phyloP scores from a whole-genome alignment of 2,113 vertebrate species.

The Ifrita kowaldi region DNA sequence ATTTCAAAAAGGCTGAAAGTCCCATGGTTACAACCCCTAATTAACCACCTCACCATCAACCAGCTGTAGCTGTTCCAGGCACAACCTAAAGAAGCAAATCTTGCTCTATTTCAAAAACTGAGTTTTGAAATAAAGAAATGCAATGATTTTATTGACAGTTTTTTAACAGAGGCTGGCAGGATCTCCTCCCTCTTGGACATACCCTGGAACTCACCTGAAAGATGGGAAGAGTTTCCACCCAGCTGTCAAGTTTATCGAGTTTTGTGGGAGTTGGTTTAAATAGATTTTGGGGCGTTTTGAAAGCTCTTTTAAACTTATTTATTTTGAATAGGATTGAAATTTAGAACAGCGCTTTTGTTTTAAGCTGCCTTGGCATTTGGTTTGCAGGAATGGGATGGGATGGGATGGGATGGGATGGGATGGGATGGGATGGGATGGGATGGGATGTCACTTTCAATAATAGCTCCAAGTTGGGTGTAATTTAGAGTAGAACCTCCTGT shows the following conservation, averaged over 20 bases:
- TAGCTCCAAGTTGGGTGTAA: not conserved
- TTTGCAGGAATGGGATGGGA: not conserved
- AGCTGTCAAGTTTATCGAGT: not conserved
- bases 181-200: not conserved
- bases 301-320: not conserved
- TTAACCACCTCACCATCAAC: not conserved
- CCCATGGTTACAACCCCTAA: not conserved
- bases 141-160: not conserved
- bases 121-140: not conserved
- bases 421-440: not conserved
- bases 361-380: not conserved
- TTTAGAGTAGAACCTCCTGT: not conserved
- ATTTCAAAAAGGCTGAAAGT: not conserved
- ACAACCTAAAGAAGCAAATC: fast-evolving
- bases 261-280: not conserved
- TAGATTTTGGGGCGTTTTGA: not conserved
- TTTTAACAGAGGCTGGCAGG: not conserved
- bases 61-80: fast-evolving
- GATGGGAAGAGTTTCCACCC: not conserved
- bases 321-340: not conserved
- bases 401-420: not conserved
- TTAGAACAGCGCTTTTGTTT: not conserved
- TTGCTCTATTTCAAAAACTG: not conserved
- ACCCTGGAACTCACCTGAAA: not conserved
- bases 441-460: not conserved